phyloP scores from a whole-genome alignment of 1,140 invertebrate species.

The Cecropterus lyciades region DNA sequence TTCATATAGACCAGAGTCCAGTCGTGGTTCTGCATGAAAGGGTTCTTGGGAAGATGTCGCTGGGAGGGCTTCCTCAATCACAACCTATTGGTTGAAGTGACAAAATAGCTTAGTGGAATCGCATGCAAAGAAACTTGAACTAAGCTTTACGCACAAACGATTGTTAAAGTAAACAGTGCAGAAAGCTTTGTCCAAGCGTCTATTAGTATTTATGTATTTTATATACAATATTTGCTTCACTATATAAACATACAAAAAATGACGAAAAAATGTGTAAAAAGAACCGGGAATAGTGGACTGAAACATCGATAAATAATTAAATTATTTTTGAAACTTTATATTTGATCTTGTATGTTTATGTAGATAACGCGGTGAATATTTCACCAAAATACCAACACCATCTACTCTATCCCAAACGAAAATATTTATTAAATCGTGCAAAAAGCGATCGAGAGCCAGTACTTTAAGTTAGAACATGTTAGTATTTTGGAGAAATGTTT shows the following conservation, averaged over 20 bases:
- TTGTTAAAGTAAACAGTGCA: slow-evolving; percentile 49
- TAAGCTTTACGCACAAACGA: slow-evolving; percentile 63
- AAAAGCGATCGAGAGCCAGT: slow-evolving; percentile 45
- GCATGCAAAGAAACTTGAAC: slow-evolving; percentile 77
- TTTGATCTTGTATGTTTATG: slow-evolving; percentile 63
- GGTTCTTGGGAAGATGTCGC: slow-evolving; percentile 53
- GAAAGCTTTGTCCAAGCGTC: slow-evolving; percentile 71
- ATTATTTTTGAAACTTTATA: slow-evolving; percentile 27
- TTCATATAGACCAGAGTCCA: slow-evolving; percentile 55
- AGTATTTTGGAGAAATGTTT: slow-evolving; percentile 81
- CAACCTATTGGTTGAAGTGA: slow-evolving; percentile 76
- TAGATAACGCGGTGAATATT: slow-evolving; percentile 55
- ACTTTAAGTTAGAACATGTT: slow-evolving; percentile 71
- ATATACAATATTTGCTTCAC: slow-evolving; percentile 43
- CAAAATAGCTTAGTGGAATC: slow-evolving; percentile 65
- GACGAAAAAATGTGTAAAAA: neutral
- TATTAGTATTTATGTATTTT: slow-evolving; percentile 51
- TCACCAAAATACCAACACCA: slow-evolving; percentile 84
- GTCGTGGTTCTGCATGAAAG: slow-evolving; percentile 41
- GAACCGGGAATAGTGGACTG: neutral
- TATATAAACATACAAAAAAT: slow-evolving; percentile 69
- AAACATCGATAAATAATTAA: slow-evolving; percentile 8
- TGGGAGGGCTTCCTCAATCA: slow-evolving; percentile 58
- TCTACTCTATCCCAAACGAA: slow-evolving; percentile 61
- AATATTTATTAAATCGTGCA: slow-evolving; percentile 57